Evolutionary conservation across 2,888 invertebrate species (phyloP), one percentile per base, ranked within the genome.

Genomic region (Hemithea aestivaria): DNA sequence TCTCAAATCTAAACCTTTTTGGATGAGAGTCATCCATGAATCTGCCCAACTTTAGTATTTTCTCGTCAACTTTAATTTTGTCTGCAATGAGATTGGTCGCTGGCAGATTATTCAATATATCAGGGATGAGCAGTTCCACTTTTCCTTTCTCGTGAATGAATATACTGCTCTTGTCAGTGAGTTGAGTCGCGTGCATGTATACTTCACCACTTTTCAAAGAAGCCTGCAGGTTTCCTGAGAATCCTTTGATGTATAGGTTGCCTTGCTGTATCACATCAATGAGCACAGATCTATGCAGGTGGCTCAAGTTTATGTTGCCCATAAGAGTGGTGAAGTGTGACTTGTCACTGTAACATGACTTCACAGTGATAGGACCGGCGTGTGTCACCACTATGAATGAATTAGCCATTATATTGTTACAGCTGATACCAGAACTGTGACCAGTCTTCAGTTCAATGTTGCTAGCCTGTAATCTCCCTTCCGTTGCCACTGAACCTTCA

Each of bases 121-220:
- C 73, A 24, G 75, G 76, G 28, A 88, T 74, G 1, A 77, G 46
- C n/a, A 88, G 54, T 31, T 85, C 77, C 1, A 88, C 87, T 63
- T 84, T 79, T 0, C 88, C 88, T 20, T 87, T 84, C 55, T 88
- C 88, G 53, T 88, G 88, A 40, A 88, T 83, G 45, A 88, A 88
- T 45, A 88, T 85, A 53, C 87, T 88, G 51, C 80, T 87, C 56
- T 87, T 87, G 0, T 79, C 74, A 7, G 65, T 71, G 4, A 88
- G 63, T 45, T 82, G 70, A 34, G 85, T 71, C 1, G 78, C 87
- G 49, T 85, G 84, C 73, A 88, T 73, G 35, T 58, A 81, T 1
- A 88, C 85, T 29, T 87, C 80, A 1, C 88, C 88, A 50, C 87
- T 84, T 51, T 88, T 88, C 12, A 88, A 53, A 1, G 82, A 73